Evolutionary conservation across 1,140 invertebrate genomes (phyloP), one percentile per base, ranked within the genome.

Genomic region (Samia ricini): DNA sequence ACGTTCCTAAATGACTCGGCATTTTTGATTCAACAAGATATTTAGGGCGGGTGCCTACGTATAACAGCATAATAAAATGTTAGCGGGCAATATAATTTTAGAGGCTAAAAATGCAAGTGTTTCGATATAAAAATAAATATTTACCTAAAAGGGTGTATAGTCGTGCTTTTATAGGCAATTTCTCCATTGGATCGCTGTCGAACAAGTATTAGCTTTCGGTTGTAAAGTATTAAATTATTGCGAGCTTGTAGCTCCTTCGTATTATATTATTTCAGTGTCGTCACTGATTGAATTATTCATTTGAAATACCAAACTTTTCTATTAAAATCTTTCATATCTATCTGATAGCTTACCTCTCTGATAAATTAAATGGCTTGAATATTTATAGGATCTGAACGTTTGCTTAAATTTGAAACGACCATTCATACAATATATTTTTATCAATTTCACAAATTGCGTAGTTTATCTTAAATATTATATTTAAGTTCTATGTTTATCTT

Each of bases 111-210:
- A 49, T n/a, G 21, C n/a, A 59, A 59, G 36, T 59, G 50, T 67
- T 60, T 50, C 24, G 42, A 57, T 68, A 57, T 61, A 60, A 63
- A 56, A 56, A 63, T 61, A 60, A 63, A 68, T 63, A 56, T 63
- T 63, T 52, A 42, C 57, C 23, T 52, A 63, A 61, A 65, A 57
- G 29, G 56, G 59, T 51, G 21, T 54, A 49, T 57, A 56, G 57
- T 36, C 52, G 58, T 59, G 23, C 54, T 68, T 68, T 68, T 68
- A 68, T 68, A 57, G 61, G 59, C 50, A 33, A 67, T 67, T n/a
- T 67, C 24, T 52, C 57, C 56, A 6, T 49, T 19, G 23, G 60
- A 63, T 63, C 59, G 61, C 23, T 19, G 36, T 56, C 52, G 51
- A 42, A 21, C 42, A 59, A 58, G 48, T 57, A 15, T 19, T 5